These are phyloP conservation scores for Gryon sp. DNA, from an alignment of 1,140 invertebrate genomes.

Conservation along the genomic window DNA sequence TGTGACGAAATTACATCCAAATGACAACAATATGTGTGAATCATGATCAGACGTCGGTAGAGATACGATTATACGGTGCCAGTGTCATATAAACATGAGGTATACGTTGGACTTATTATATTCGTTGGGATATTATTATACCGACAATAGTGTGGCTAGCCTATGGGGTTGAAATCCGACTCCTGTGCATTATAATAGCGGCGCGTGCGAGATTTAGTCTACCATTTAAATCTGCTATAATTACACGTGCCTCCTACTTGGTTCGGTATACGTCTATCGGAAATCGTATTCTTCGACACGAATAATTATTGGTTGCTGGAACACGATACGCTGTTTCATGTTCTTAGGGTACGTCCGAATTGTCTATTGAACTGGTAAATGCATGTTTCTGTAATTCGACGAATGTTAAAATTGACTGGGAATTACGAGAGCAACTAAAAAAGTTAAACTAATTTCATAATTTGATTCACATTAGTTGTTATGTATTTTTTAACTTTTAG, in stretches of 20 bases:
- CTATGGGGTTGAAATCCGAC: constrained; percentile 73
- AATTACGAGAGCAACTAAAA: too few relatives aligned
- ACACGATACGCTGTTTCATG: constrained; percentile 22
- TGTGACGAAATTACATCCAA: constrained; percentile 7
- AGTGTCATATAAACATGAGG: constrained; percentile 65
- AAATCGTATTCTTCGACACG: constrained; percentile 55
- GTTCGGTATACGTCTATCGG: constrained; percentile 43
- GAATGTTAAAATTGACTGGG: too few relatives aligned
- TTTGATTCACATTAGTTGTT: too few relatives aligned
- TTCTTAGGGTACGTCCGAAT: constrained; percentile 14
- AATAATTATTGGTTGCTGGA: constrained; percentile 54
- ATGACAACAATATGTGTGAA: constrained; percentile 54
- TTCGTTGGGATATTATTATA: constrained; percentile 71
- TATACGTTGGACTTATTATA: constrained; percentile 65
- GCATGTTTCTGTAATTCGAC: too few relatives aligned
- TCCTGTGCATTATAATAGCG: constrained; percentile 72
- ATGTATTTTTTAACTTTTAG: too few relatives aligned
- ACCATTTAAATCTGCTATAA: constrained; percentile 70
- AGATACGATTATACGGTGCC: constrained; percentile 71
- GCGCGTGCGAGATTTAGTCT: constrained; percentile 70
- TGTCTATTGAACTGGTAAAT: constrained; percentile 47
- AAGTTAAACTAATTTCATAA: too few relatives aligned
- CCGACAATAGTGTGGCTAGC: constrained; percentile 70
- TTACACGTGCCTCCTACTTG: constrained; percentile 65
- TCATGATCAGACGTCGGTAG: constrained; percentile 55